A percentile compares a stretch with the other conserved stretches of the same genome.
Evolutionary conservation across 2,888 invertebrate genomes (phyloP).

Genomic region (Steinernema scapterisci): DNA sequence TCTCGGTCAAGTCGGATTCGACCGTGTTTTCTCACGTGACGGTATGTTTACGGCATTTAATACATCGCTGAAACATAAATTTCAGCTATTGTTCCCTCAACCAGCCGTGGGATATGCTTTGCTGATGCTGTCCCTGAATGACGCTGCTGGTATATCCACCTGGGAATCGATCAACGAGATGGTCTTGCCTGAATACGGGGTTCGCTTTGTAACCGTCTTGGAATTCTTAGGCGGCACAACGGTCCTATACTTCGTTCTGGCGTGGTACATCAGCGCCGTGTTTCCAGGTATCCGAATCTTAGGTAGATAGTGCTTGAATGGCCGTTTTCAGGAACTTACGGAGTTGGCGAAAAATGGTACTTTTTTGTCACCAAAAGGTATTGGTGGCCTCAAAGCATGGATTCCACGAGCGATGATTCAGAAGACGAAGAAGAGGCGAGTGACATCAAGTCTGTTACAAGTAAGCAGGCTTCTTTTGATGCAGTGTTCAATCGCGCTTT

Average conservation of each 20-base stretch:
- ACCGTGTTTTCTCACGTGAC: constrained; percentile 49
- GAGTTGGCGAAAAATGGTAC: constrained; percentile 73
- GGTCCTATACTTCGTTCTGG: constrained; percentile 71
- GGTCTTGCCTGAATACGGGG: constrained; percentile 42
- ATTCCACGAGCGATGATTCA: background rate
- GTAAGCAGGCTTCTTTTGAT: too few relatives aligned
- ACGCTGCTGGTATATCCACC: constrained; percentile 75
- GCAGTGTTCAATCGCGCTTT: too few relatives aligned
- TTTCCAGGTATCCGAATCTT: constrained; percentile 73
- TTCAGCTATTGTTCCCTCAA: constrained; percentile 80
- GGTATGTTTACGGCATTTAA: constrained; percentile 39
- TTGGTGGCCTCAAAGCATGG: constrained; percentile 68
- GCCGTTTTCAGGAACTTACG: constrained; percentile 67
- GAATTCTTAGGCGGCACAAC: constrained; percentile 78
- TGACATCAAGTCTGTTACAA: too few relatives aligned
- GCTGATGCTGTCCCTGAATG: constrained; percentile 74
- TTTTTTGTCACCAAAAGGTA: constrained; percentile 72
- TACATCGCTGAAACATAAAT: constrained; percentile 31
- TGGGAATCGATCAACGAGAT: constrained; percentile 51
- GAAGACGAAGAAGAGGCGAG: background rate
- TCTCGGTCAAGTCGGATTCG: constrained; percentile 44
- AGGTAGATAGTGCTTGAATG: too few relatives aligned
- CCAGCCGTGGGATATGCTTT: constrained; percentile 83
- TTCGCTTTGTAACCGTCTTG: constrained; percentile 66
- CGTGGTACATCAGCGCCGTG: constrained; percentile 74